Base-by-base conservation (phyloP, 2,113 vertebrate genomes). In the Panthera tigris region DNA sequence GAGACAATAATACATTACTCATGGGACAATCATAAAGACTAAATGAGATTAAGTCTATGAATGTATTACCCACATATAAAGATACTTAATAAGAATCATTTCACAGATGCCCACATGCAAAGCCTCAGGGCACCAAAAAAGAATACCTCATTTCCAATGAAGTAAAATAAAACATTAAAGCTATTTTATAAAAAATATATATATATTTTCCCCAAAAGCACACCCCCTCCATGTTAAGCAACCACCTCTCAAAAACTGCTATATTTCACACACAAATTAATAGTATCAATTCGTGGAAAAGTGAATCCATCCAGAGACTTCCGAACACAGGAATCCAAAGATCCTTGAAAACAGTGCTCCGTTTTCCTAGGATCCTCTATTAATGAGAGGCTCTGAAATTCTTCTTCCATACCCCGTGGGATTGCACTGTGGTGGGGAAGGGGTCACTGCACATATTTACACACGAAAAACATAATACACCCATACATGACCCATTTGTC, bases 181-280 rank as follows among this genome's bases (percentile, higher is more conserved):
- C 4, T 71, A 7, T 27, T 87, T 52, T 68, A 36, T 36, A 57
- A 23, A 52, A 48, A 85, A 69, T 31, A 78, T 80, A 39, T 61
- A 48, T 45, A 57, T 18, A 33, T 41, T 66, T 92, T 86, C 68
- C 84, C 93, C 80, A 76, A 63, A 79, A 89, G 66, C 18, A 39
- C 3, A 57, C 18, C 65, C 21, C 65, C 31, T 89, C 90, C 36
- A 33, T 7, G 39, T 73, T 76, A 96, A 80, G 31, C 66, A 95
- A 78, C 25, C 45, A 66, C 55, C 65, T 93, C 85, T 91, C 61
- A 31, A 91, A 95, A 95, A 92, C 10, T 36, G 55, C n/a, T 84
- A 6, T 23, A 25, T 45, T 80, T 65, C 63, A 50, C 15, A 85
- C 4, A 25, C 21, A 89, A 80, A 69, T 65, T 14, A 71, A 69